phyloP scores from a whole-genome alignment of 37 sponge, comb jelly and placozoan genomes.

The Tethya wilhelma region DNA sequence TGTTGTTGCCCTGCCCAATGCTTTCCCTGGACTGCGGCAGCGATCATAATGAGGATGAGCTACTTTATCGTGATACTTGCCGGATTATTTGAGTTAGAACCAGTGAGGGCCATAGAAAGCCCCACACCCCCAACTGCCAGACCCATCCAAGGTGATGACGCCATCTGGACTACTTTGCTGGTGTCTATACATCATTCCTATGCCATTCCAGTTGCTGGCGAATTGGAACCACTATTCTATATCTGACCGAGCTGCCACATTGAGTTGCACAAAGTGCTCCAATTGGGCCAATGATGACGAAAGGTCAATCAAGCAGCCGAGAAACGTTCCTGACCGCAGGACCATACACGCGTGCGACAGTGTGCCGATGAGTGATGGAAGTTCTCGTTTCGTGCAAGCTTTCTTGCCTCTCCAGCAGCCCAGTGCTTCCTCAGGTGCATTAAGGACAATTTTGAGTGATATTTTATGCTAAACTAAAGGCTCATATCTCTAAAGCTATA shows the following conservation, averaged over 20 bases:
- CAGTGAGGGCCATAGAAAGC: not conserved
- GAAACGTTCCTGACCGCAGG: too few relatives aligned
- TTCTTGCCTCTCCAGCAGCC: too few relatives aligned
- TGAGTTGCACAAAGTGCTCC: not conserved
- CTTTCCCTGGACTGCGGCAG: constrained; percentile 13
- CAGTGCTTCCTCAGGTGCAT: too few relatives aligned
- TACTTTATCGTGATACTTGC: not conserved
- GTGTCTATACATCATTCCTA: not conserved
- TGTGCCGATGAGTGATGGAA: too few relatives aligned
- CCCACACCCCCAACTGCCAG: not conserved
- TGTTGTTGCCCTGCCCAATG: constrained; percentile 1
- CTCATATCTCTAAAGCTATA: too few relatives aligned
- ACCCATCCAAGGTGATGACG: not conserved
- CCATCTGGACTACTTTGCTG: not conserved
- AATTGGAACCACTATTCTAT: not conserved
- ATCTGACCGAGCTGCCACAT: not conserved
- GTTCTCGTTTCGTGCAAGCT: too few relatives aligned
- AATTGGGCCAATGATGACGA: too few relatives aligned
- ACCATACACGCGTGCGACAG: too few relatives aligned
- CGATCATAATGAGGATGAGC: constrained; percentile 13
- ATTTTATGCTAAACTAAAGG: too few relatives aligned
- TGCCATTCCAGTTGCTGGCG: constrained; percentile 5
- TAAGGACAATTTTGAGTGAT: too few relatives aligned
- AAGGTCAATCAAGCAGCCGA: too few relatives aligned
- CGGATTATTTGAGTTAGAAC: not conserved